Percentiles rank a stretch among this genome's conserved stretches.
phyloP scores from a whole-genome alignment of 2,888 invertebrate genomes.

The Lamellibrachia columna region DNA sequence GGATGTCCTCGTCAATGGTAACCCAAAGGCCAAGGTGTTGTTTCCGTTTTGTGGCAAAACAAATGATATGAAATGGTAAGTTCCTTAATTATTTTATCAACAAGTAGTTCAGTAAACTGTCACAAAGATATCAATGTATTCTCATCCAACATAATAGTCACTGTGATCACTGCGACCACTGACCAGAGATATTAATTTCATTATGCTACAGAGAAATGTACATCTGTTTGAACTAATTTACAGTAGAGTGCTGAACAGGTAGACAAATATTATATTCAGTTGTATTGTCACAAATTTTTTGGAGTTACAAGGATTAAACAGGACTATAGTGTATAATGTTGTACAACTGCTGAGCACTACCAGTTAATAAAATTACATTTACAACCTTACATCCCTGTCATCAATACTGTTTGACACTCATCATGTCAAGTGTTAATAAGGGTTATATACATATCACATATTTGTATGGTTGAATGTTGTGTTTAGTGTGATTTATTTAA shows the following conservation, averaged over 20 bases:
- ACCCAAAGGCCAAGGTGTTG: neutral
- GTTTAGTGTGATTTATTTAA: neutral
- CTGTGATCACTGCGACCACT: neutral
- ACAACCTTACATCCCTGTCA: neutral
- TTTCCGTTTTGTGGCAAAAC: conserved; percentile 16
- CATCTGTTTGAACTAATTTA: neutral
- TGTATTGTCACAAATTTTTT: neutral
- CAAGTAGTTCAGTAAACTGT: too few relatives aligned
- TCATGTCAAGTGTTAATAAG: neutral
- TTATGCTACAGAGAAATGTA: neutral
- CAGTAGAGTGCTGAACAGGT: neutral
- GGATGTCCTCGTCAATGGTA: neutral
- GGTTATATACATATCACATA: neutral
- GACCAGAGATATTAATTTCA: neutral
- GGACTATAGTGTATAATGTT: neutral
- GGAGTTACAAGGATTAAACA: neutral
- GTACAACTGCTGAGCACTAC: too few relatives aligned
- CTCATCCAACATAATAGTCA: too few relatives aligned
- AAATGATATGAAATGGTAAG: neutral
- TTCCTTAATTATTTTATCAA: neutral
- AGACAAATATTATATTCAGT: neutral
- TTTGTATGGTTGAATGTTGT: neutral
- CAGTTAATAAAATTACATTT: neutral
- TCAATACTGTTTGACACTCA: neutral
- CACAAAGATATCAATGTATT: too few relatives aligned